These are phyloP conservation scores for Gambusia yucatana DNA, from an alignment of 2,797 vertebrate species.

Conservation along the genomic window DNA sequence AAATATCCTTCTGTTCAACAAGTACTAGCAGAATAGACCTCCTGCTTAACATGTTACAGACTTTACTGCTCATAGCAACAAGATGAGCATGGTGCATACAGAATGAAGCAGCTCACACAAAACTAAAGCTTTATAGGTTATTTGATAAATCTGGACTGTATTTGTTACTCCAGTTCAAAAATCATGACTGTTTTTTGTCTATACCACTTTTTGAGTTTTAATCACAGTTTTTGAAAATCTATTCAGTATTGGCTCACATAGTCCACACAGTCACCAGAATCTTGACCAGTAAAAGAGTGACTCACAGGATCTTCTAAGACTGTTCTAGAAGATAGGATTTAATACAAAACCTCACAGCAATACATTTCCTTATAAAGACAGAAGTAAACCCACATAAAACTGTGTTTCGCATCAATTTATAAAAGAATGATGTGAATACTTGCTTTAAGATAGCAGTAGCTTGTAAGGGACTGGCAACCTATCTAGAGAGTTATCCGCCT, in stretches of 20 bases:
- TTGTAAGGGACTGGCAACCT: neutral
- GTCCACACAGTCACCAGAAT: neutral
- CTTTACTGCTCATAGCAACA: neutral
- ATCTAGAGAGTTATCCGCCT: neutral
- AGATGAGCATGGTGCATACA: neutral
- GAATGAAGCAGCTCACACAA: neutral
- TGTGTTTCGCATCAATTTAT: neutral
- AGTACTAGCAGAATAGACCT: neutral
- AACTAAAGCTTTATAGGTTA: neutral
- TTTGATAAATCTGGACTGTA: neutral
- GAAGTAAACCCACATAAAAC: neutral
- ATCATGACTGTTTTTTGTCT: neutral
- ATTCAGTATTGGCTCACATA: neutral
- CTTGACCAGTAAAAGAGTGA: neutral
- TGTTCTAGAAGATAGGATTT: neutral
- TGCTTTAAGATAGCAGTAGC: constrained; percentile 1
- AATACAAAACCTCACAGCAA: neutral
- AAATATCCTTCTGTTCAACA: neutral
- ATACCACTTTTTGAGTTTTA: neutral
- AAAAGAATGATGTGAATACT: neutral
- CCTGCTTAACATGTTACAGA: neutral
- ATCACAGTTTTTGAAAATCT: neutral
- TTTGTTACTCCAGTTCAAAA: neutral
- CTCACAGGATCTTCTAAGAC: neutral
- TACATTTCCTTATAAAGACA: neutral